Conservation (phyloP, 1,140 invertebrate species). For the Papilio xuthus region DNA sequence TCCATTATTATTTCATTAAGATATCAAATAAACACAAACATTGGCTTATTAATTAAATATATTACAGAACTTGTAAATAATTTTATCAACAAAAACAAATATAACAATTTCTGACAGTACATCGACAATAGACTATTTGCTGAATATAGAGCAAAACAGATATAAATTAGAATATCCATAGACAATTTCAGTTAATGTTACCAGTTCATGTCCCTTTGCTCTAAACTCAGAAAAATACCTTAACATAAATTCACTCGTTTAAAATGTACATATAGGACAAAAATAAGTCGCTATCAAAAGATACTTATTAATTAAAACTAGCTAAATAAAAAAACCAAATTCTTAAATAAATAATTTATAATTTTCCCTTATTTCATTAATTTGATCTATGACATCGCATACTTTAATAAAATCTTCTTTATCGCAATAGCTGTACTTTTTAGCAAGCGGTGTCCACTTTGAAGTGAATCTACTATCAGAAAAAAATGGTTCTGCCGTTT, state of each 20-base stretch:
- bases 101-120: neutral
- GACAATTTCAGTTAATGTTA: neutral
- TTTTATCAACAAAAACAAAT: neutral
- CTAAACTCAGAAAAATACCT: neutral
- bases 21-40: neutral
- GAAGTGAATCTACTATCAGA: slow-evolving; percentile 50
- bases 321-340: neutral
- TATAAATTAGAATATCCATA: neutral
- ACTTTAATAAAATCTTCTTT: slow-evolving; percentile 52
- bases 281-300: too few species aligned
- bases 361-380: neutral
- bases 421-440: slow-evolving; percentile 52
- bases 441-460: slow-evolving; percentile 50
- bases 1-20: neutral
- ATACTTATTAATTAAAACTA: neutral
- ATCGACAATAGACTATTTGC: neutral
- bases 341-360: slow-evolving; percentile 22
- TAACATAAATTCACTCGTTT: too few species aligned
- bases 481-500: slow-evolving; percentile 63
- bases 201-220: neutral
- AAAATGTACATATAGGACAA: too few species aligned
- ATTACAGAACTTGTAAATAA: too few species aligned
- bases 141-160: neutral
- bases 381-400: slow-evolving; percentile 58
- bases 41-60: neutral